A percentile compares a stretch with the other conserved stretches of the same genome.
phyloP scores from a whole-genome alignment of 2,113 vertebrate genomes.

The Psilopogon haemacephalus region DNA sequence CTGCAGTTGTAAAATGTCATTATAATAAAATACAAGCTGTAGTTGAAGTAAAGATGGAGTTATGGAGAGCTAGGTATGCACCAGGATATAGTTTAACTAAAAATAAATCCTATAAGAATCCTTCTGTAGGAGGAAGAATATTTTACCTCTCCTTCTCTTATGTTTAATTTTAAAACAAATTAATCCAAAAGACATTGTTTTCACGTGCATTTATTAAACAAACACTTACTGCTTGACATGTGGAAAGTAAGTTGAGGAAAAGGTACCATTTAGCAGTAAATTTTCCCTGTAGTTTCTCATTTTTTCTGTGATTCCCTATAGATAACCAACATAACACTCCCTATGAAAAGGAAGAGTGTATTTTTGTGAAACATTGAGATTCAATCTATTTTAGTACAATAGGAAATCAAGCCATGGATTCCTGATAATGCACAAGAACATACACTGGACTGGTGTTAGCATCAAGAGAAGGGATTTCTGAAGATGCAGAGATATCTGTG shows the following conservation, averaged over 20 bases:
- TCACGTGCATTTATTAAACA: neutral
- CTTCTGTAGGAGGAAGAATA: neutral
- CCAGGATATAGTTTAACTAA: neutral
- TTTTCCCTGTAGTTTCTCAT: neutral
- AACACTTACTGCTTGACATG: neutral
- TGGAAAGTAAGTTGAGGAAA: neutral
- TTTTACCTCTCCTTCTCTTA: neutral
- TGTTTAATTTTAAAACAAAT: neutral
- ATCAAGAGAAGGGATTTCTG: neutral
- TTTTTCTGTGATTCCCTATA: neutral
- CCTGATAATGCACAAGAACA: neutral
- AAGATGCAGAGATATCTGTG: neutral
- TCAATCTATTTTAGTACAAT: neutral
- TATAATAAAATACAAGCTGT: neutral
- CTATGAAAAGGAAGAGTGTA: neutral
- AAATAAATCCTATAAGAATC: neutral
- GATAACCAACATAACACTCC: neutral
- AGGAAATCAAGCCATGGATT: neutral
- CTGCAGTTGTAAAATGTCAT: neutral
- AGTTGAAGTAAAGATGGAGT: neutral
- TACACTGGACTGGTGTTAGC: neutral
- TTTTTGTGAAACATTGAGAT: neutral
- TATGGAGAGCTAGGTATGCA: neutral
- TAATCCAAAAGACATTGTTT: neutral
- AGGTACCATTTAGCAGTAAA: neutral